A percentile compares a stretch with the other conserved stretches of the same genome.
Conservation (phyloP, 2,888 invertebrate species). For the Artemia sinica region DNA sequence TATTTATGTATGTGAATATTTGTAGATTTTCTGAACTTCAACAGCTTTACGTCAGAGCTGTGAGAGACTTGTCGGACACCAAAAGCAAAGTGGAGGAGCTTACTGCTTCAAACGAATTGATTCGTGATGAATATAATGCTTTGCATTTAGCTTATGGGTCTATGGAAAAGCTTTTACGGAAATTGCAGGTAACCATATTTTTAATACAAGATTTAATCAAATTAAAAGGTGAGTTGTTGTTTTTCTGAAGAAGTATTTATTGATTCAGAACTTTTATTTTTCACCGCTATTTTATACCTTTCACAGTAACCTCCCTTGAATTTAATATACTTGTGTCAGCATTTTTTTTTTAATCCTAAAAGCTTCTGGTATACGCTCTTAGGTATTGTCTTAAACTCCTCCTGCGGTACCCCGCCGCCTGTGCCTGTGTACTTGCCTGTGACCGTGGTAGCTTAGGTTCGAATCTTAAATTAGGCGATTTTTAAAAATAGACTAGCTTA, state of each 20-base stretch:
- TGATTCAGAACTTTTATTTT: no score
- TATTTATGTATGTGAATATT: not conserved
- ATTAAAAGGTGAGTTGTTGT: no score
- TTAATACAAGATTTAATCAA: no score
- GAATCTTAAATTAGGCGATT: no score
- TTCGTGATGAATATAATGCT: constrained; percentile 86
- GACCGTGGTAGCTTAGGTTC: no score
- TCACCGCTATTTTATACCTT: no score
- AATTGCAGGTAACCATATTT: constrained; percentile 28
- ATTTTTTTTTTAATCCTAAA: not conserved
- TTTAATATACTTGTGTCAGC: no score
- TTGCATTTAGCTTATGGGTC: constrained; percentile 74
- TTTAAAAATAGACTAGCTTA: no score
- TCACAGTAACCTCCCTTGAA: no score
- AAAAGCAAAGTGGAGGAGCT: constrained; percentile 30
- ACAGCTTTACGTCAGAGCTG: not conserved
- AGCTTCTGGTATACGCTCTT: constrained; percentile 19
- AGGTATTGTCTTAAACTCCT: not conserved
- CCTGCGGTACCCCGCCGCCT: no score
- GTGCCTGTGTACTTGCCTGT: no score
- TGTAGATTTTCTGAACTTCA: not conserved
- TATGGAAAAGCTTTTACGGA: constrained; percentile 71
- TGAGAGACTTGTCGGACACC: not conserved
- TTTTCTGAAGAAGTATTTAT: no score
- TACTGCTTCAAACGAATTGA: constrained; percentile 64